Evolutionary conservation across 1,140 invertebrate species (phyloP).

Genomic region (Bombyx mandarina): DNA sequence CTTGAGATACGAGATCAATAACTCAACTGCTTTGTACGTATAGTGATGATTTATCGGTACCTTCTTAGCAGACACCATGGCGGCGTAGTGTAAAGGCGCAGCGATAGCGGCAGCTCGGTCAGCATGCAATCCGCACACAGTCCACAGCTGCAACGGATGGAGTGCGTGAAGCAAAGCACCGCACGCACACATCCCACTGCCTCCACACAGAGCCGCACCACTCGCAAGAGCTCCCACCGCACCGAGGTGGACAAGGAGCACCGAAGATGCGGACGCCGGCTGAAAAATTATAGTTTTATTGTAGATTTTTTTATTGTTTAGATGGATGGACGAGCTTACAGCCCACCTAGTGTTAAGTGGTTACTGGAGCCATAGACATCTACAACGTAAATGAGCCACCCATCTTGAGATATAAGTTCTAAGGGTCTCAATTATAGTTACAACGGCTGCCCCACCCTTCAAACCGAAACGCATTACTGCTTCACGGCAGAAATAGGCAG

Average conservation of each 20-base stretch:
- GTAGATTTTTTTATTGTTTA: background rate
- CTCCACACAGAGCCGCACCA: conserved; percentile 66
- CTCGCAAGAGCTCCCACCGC: conserved; percentile 78
- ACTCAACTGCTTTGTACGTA: too few species aligned
- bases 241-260: conserved; percentile 80
- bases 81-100: conserved; percentile 81
- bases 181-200: conserved; percentile 71
- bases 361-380: too few species aligned
- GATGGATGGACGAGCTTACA: too few species aligned
- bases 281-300: conserved; percentile 40
- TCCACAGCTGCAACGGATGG: conserved; percentile 84
- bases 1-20: too few species aligned
- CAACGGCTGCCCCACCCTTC: too few species aligned
- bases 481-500: too few species aligned
- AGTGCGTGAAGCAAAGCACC: conserved; percentile 77
- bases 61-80: conserved; percentile 78
- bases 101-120: conserved; percentile 85
- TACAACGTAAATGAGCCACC: too few species aligned
- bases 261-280: conserved; percentile 77
- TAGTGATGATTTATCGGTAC: conserved; percentile 29
- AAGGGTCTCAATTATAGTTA: too few species aligned
- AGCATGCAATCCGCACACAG: conserved; percentile 83
- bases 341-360: too few species aligned
- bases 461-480: too few species aligned
- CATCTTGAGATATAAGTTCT: too few species aligned